A percentile compares a stretch with the other conserved stretches of the same genome.
phyloP scores from a whole-genome alignment of 2,888 invertebrate genomes.

The Eupithecia vulgata region DNA sequence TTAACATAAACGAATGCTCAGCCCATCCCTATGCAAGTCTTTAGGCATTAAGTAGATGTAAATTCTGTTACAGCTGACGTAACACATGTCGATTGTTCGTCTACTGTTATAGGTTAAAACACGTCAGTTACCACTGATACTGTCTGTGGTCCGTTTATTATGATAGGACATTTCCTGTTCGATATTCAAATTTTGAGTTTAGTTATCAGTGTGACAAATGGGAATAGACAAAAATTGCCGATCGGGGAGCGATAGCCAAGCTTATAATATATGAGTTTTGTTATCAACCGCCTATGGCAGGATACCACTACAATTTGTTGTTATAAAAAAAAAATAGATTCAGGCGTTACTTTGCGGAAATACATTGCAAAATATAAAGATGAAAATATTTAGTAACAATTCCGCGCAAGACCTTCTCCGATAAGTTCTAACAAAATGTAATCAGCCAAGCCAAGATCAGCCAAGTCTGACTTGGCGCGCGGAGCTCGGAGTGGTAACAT shows the following conservation, averaged over 20 bases:
- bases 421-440: too few relatives aligned
- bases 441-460: too few relatives aligned
- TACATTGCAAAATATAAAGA: too few relatives aligned
- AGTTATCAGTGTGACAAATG: slow-evolving; percentile 33
- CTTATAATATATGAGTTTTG: slow-evolving; percentile 8
- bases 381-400: too few relatives aligned
- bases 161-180: slow-evolving; percentile 44
- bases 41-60: slow-evolving; percentile 60
- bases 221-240: slow-evolving; percentile 27
- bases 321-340: too few relatives aligned
- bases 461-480: too few relatives aligned
- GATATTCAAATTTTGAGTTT: slow-evolving; percentile 36
- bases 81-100: slow-evolving; percentile 73
- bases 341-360: too few relatives aligned
- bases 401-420: too few relatives aligned
- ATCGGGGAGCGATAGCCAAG: slow-evolving; percentile 11
- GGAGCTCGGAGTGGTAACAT: too few relatives aligned
- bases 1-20: slow-evolving; percentile 12
- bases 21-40: slow-evolving; percentile 14
- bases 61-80: slow-evolving; percentile 76
- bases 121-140: slow-evolving; percentile 62
- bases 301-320: not conserved
- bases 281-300: not conserved
- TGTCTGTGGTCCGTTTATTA: slow-evolving; percentile 54
- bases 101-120: slow-evolving; percentile 65